Conservation (phyloP, 2,113 vertebrate genomes). For the Coptodon bakossiorum region DNA sequence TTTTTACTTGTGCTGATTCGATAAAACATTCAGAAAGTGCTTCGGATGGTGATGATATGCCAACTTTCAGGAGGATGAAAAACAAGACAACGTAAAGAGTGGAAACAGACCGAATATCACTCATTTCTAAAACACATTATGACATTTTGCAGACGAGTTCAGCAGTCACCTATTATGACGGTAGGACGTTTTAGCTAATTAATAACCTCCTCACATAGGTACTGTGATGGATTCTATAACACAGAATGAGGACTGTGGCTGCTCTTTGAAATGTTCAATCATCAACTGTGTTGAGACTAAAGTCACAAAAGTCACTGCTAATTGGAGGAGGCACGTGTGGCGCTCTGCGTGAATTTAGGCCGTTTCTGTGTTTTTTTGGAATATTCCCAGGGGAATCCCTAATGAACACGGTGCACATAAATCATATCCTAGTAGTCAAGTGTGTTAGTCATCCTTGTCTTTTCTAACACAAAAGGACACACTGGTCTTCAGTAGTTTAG, state of each 20-base stretch:
- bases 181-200: not conserved
- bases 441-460: not conserved
- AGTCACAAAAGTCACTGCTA: slow-evolving; percentile 15
- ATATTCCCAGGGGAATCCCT: not conserved
- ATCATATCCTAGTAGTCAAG: not conserved
- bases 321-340: not conserved
- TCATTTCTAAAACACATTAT: not conserved
- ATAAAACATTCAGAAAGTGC: not conserved
- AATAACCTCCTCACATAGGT: not conserved
- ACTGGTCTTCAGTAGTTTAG: not conserved
- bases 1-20: not conserved
- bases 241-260: not conserved
- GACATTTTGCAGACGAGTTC: not conserved
- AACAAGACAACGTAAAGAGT: not conserved
- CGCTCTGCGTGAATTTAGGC: not conserved
- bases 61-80: not conserved
- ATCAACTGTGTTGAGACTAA: not conserved
- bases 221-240: not conserved
- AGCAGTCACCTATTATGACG: not conserved
- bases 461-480: not conserved
- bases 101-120: not conserved
- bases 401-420: slow-evolving; percentile 15
- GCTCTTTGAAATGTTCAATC: slow-evolving; percentile 14
- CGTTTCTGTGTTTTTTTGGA: not conserved
- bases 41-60: not conserved